Conservation (phyloP, 2,797 vertebrate species). For the Malacoraja senta region DNA sequence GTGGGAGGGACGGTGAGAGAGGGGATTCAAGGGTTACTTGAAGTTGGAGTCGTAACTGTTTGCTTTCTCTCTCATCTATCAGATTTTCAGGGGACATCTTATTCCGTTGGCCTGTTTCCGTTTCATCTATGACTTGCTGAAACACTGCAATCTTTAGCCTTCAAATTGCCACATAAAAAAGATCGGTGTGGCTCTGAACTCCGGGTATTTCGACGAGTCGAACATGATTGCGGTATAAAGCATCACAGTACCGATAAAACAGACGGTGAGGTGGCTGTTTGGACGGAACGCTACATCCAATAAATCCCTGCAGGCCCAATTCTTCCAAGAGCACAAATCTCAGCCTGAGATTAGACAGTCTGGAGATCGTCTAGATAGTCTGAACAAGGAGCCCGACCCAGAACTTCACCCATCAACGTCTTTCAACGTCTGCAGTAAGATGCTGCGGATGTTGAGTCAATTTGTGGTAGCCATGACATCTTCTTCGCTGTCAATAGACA, state of each 20-base stretch:
- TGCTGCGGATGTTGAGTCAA: no score
- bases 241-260: slow-evolving; percentile 5
- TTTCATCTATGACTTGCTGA: background rate
- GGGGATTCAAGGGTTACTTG: no score
- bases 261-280: background rate
- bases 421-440: no score
- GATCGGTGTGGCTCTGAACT: background rate
- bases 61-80: background rate
- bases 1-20: no score
- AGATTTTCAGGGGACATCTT: background rate
- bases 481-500: no score
- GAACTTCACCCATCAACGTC: no score
- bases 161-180: slow-evolving; percentile 8
- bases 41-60: background rate
- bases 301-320: background rate
- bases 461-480: no score
- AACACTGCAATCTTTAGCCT: background rate
- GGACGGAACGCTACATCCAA: background rate
- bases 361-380: no score
- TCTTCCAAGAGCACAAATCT: background rate
- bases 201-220: background rate
- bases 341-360: no score
- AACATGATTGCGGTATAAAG: background rate
- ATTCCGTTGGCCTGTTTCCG: background rate
- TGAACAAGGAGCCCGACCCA: no score